Conservation (phyloP, 1,140 invertebrate genomes). For the Caenorhabditis latens region DNA sequence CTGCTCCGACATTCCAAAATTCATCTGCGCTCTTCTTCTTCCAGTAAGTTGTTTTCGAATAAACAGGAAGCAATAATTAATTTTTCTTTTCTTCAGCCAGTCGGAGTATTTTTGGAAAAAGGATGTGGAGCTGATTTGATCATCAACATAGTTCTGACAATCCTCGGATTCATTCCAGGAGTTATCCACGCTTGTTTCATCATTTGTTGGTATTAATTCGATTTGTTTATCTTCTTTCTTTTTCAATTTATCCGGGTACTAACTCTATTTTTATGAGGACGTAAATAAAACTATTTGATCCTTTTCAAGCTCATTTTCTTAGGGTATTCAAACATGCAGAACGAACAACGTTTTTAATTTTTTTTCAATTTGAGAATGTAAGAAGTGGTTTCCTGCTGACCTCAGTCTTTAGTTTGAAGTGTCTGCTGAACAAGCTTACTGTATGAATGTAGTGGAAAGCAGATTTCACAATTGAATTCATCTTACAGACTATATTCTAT, state of each 20-base stretch:
- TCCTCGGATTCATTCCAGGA: slow-evolving; percentile 67
- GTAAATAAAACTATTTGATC: neutral
- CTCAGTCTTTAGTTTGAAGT: too few species aligned
- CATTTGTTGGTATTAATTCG: slow-evolving; percentile 60
- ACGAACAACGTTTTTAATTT: too few species aligned
- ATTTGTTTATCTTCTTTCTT: neutral
- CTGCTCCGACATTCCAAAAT: slow-evolving; percentile 57
- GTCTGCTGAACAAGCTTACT: too few species aligned
- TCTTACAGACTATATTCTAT: too few species aligned
- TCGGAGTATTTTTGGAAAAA: slow-evolving; percentile 65
- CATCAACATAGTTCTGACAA: slow-evolving; percentile 67
- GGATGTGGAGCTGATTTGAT: slow-evolving; percentile 66
- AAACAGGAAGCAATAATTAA: neutral
- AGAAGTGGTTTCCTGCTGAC: too few species aligned
- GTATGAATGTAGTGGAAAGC: too few species aligned
- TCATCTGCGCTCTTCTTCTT: slow-evolving; percentile 42
- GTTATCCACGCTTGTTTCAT: slow-evolving; percentile 69
- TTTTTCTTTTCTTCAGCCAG: slow-evolving; percentile 57
- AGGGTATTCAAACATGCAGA: too few species aligned
- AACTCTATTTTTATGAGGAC: neutral
- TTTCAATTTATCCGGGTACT: neutral
- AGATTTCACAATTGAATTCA: too few species aligned
- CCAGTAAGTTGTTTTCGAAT: slow-evolving; percentile 11
- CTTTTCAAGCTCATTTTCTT: too few species aligned
- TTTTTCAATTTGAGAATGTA: too few species aligned